Evolutionary conservation across 2,113 vertebrate species (phyloP).

Genomic region (Ctenodactylus gundi): DNA sequence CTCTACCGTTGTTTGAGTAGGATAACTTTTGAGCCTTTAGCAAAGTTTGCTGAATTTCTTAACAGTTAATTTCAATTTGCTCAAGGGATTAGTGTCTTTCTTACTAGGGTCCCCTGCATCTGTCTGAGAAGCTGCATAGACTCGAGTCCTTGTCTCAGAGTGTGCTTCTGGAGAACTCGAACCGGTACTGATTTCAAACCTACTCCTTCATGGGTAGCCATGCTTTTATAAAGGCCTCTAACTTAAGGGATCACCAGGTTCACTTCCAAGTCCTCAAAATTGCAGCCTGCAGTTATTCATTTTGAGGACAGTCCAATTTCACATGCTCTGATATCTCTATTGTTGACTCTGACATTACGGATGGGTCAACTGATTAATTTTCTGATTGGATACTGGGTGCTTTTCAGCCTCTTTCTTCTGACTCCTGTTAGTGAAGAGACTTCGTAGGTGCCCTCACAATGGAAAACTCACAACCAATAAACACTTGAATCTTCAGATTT

Average conservation of each 20-base stretch:
- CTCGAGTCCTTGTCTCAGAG: not conserved
- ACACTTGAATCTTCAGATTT: constrained; percentile 72
- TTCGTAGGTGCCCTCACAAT: constrained; percentile 51
- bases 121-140: not conserved
- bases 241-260: not conserved
- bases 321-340: not conserved
- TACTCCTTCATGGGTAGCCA: not conserved
- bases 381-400: constrained; percentile 39
- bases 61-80: not conserved
- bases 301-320: constrained; percentile 41
- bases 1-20: not conserved
- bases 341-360: constrained; percentile 30
- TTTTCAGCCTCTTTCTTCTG: constrained; percentile 38
- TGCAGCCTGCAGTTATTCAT: constrained; percentile 34
- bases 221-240: not conserved
- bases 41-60: not conserved
- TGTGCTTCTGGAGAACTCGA: not conserved
- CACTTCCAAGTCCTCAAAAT: not conserved
- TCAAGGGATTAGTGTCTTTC: no score
- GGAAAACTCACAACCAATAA: constrained; percentile 73
- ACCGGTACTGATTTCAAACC: not conserved
- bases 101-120: not conserved
- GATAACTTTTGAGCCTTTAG: not conserved
- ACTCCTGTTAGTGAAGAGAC: constrained; percentile 47
- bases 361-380: constrained; percentile 64